These are phyloP conservation scores for Myxocyprinus asiaticus DNA, from an alignment of 2,113 vertebrate species.

Conservation along the genomic window DNA sequence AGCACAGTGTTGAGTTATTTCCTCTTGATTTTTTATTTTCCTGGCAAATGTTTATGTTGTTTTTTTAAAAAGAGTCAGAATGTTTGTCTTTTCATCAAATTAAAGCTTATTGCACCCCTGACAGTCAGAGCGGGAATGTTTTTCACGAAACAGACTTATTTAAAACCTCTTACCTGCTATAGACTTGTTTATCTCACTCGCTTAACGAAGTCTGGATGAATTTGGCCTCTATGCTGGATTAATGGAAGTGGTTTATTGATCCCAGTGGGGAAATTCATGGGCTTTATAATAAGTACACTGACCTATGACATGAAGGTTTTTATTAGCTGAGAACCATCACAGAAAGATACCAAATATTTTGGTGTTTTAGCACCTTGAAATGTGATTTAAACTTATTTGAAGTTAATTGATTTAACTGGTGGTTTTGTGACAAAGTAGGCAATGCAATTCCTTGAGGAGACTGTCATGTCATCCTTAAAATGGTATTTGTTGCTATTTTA, in stretches of 20 bases:
- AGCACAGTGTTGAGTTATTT: not conserved
- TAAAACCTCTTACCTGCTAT: constrained; percentile 22
- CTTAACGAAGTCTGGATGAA: constrained; percentile 28
- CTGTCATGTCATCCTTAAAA: too few species aligned
- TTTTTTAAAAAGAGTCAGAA: not conserved
- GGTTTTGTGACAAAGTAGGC: too few species aligned
- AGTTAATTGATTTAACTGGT: too few species aligned
- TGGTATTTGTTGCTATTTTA: too few species aligned
- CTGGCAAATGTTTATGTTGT: constrained; percentile 9
- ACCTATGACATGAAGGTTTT: not conserved
- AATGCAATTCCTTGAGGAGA: too few species aligned
- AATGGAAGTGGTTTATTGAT: constrained; percentile 36
- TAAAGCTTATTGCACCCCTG: constrained; percentile 1
- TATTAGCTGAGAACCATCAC: too few species aligned
- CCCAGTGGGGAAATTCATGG: not conserved
- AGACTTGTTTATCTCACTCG: constrained; percentile 22
- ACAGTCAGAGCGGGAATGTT: constrained; percentile 6
- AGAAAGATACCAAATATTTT: too few species aligned
- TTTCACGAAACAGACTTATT: constrained; percentile 15
- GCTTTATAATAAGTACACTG: not conserved
- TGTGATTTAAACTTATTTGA: too few species aligned
- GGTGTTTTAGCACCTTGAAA: too few species aligned
- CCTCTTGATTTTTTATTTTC: not conserved
- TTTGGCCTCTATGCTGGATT: constrained; percentile 21
- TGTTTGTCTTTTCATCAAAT: constrained; percentile 27